A percentile compares a stretch with the other conserved stretches of the same genome.
phyloP scores from a whole-genome alignment of 1,140 invertebrate species.

The Melanaphis sacchari region DNA sequence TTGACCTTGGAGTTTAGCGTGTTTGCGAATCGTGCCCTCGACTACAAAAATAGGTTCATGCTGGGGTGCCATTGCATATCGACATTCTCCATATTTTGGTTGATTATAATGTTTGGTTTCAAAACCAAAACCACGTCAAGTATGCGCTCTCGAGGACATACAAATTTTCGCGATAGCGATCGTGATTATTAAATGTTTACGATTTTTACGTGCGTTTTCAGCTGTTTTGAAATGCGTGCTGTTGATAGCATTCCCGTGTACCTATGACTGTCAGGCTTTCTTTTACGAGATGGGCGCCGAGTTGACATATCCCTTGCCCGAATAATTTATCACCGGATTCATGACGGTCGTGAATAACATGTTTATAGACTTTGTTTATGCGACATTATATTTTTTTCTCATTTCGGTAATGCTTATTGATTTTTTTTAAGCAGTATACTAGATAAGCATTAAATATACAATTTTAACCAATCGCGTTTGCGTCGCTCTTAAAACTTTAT shows the following conservation, averaged over 20 bases:
- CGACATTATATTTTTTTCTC: neutral
- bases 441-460: too few relatives aligned
- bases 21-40: neutral
- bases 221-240: neutral
- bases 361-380: neutral
- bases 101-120: conserved; percentile 1
- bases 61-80: neutral
- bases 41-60: neutral
- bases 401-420: conserved; percentile 1
- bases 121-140: neutral
- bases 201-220: neutral
- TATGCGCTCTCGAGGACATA: neutral
- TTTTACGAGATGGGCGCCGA: conserved; percentile 11
- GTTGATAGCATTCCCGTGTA: neutral
- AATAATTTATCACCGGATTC: neutral
- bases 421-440: neutral
- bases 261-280: neutral
- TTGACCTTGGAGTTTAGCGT: neutral
- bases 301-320: neutral
- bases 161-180: too few relatives aligned
- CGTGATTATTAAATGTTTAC: neutral
- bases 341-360: conserved; percentile 31
- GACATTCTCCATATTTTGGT: neutral
- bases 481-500: neutral
- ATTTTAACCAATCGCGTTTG: neutral